Percentiles rank a stretch among this genome's conserved stretches.
Evolutionary conservation across 2,113 vertebrate species (phyloP).

Genomic region (Halcyon malimbica): DNA sequence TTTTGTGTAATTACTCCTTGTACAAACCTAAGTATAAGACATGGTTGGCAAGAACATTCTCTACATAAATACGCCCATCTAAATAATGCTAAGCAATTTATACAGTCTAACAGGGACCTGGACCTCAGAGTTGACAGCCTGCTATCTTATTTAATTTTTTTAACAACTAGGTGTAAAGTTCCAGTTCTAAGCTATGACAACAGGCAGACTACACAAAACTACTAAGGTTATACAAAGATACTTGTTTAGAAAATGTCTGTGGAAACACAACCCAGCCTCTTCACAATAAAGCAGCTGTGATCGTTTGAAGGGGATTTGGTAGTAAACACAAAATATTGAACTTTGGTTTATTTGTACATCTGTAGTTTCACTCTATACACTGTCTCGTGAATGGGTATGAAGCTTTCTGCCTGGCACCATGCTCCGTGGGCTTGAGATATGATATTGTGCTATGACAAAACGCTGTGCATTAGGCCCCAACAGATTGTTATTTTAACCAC

Average conservation of each 20-base stretch:
- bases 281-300: rapidly evolving
- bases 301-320: neutral
- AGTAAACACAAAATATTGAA: neutral
- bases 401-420: neutral
- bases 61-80: neutral
- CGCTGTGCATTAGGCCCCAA: neutral
- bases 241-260: neutral
- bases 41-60: neutral
- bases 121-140: neutral
- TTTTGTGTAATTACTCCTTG: neutral
- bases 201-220: neutral
- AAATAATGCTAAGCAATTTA: neutral
- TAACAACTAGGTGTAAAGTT: neutral
- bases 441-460: neutral
- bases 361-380: neutral
- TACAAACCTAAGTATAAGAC: neutral
- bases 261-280: neutral
- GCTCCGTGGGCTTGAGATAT: neutral
- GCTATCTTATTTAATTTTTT: neutral
- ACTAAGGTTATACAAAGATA: neutral
- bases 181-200: neutral
- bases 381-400: neutral
- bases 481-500: neutral
- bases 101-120: neutral
- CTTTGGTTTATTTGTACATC: neutral